Evolutionary conservation across 2,797 vertebrate species (phyloP), one percentile per base, ranked within the genome.

Genomic region (Characodon lateralis): DNA sequence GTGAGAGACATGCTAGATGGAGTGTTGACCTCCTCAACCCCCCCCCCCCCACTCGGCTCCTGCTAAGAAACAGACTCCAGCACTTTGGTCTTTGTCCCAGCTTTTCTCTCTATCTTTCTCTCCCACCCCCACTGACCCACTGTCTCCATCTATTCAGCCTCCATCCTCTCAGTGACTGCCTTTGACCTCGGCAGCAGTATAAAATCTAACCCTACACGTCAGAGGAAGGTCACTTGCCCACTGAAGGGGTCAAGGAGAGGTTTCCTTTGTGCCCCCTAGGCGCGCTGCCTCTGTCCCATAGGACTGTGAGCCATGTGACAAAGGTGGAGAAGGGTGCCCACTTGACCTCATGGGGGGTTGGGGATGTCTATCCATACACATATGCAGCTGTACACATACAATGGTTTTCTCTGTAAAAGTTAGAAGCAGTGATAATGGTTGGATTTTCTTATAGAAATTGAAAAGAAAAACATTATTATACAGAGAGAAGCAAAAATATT

Each of bases 201-300:
- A 89, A 89, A 91, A 90, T 82, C 88, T 85, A 84, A 91, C 87
- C 87, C 85, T 66, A 74, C 88, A 87, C 87, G 86, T 91, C 89
- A 91, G 73, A 73, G 83, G 86, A 87, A 91, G 94, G 94, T 94
- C 91, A 86, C 81, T 55, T 24, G 81, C 90, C 84, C 91, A 86
- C 84, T 69, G 74, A 53, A 83, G 83, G 91, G 92, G 92, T 93
- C 91, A 94, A 91, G 88, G 91, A 87, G 91, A 93, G 92, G 93
- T 86, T 77, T 81, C 66, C 12, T 85, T 79, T 26, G 10, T 89
- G 83, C 83, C 89, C 24, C 87, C 46, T 35, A 73, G 78, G 87
- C 46, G 46, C 76, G 46, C 84, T 81, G 87, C 78, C 51, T 77
- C 20, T 2, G 76, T 92, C 90, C 89, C 89, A 76, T 50, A 88